These are phyloP conservation scores for Falco biarmicus DNA, from an alignment of 2,797 vertebrate genomes.

Conservation along the genomic window DNA sequence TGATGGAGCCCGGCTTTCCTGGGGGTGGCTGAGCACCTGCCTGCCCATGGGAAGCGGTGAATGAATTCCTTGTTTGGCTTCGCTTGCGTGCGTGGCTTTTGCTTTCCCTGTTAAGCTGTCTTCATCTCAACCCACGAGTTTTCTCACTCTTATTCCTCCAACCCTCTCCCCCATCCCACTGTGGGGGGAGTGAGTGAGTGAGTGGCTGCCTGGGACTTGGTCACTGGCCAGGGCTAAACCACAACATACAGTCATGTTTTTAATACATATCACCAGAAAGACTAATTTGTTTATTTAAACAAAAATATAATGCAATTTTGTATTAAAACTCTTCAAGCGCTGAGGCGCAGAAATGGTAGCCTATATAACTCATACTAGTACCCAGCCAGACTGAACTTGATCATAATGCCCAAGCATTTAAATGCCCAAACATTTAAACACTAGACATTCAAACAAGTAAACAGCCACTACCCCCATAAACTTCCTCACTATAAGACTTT, in stretches of 20 bases:
- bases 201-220: too few relatives aligned
- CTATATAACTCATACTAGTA: background rate
- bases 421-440: background rate
- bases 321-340: background rate
- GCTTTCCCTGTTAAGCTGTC: too few relatives aligned
- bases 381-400: background rate
- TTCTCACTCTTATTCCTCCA: too few relatives aligned
- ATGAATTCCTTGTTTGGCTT: too few relatives aligned
- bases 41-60: too few relatives aligned
- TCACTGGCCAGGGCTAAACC: too few relatives aligned
- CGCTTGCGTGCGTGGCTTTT: too few relatives aligned
- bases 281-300: background rate
- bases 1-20: too few relatives aligned
- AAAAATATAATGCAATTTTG: background rate
- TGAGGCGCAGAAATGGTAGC: background rate
- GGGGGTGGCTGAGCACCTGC: too few relatives aligned
- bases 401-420: background rate
- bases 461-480: background rate
- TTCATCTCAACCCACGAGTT: too few relatives aligned
- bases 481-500: background rate
- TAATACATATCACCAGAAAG: background rate
- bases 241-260: background rate
- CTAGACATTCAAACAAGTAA: background rate
- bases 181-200: too few relatives aligned
- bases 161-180: too few relatives aligned